Percentiles rank a stretch among this genome's conserved stretches.
These are phyloP conservation scores for Botia kubotai DNA, from an alignment of 2,797 vertebrate genomes.

Conservation along the genomic window DNA sequence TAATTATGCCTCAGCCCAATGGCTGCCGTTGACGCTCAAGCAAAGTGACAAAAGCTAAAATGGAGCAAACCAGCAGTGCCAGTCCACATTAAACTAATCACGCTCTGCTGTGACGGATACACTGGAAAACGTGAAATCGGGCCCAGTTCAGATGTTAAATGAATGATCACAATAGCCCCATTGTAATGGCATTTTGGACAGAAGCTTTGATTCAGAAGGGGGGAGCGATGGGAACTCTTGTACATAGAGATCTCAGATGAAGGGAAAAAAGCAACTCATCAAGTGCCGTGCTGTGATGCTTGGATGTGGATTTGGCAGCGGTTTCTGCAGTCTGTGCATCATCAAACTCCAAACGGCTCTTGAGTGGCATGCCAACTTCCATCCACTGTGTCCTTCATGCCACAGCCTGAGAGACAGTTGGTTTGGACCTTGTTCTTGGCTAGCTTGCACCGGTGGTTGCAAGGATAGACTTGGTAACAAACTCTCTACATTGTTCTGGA, in stretches of 20 bases:
- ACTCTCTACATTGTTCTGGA: constrained; percentile 39
- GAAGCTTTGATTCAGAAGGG: constrained; percentile 58
- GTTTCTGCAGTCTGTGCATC: constrained; percentile 58
- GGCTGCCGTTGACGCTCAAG: constrained; percentile 58
- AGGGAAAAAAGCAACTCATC: constrained; percentile 66
- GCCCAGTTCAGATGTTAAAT: constrained; percentile 70
- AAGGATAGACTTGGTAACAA: constrained; percentile 48
- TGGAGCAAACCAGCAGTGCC: constrained; percentile 58
- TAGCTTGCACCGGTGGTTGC: constrained; percentile 36
- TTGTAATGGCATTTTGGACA: constrained; percentile 66
- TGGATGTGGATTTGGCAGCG: constrained; percentile 77
- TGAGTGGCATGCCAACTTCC: constrained; percentile 72
- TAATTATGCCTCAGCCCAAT: constrained; percentile 62
- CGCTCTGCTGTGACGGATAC: constrained; percentile 61
- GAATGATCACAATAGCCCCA: constrained; percentile 68
- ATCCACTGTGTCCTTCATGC: constrained; percentile 68
- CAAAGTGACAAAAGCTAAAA: constrained; percentile 68
- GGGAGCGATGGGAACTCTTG: constrained; percentile 64
- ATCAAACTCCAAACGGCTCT: constrained; percentile 77
- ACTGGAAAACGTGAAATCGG: constrained; percentile 52
- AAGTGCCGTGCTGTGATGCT: constrained; percentile 76
- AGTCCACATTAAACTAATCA: constrained; percentile 66
- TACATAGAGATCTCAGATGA: constrained; percentile 56
- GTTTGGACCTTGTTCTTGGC: constrained; percentile 59
- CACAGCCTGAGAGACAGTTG: constrained; percentile 65